Percentiles rank a stretch among this genome's conserved stretches.
phyloP scores from a whole-genome alignment of 1,140 invertebrate species.

The Drosophila virilis region DNA sequence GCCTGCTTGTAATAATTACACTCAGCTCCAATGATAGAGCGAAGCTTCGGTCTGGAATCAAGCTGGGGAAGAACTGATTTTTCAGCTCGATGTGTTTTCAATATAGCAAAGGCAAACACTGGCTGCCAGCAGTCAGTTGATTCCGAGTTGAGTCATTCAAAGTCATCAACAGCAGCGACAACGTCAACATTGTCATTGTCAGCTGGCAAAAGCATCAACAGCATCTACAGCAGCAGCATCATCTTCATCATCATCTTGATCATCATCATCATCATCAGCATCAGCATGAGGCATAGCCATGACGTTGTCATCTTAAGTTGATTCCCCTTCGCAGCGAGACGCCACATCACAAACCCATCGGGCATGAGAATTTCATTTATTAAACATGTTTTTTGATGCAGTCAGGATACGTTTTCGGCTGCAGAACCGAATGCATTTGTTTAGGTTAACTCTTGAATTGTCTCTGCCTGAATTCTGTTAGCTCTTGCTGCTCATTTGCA shows the following conservation, averaged over 20 bases:
- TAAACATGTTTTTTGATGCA: slow-evolving; percentile 66
- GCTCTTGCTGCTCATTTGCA: slow-evolving; percentile 2
- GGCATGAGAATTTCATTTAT: slow-evolving; percentile 77
- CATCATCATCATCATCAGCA: slow-evolving; percentile 33
- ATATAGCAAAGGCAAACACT: slow-evolving; percentile 9
- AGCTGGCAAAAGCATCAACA: slow-evolving; percentile 7
- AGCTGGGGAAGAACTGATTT: slow-evolving; percentile 19
- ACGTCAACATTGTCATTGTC: slow-evolving; percentile 45
- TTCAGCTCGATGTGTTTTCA: slow-evolving; percentile 41
- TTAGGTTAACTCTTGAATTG: neutral
- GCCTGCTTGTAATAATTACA: slow-evolving; percentile 51
- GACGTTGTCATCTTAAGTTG: slow-evolving; percentile 44
- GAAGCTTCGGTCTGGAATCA: neutral
- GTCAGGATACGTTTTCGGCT: slow-evolving; percentile 42
- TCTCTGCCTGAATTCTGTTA: slow-evolving; percentile 2
- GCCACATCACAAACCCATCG: slow-evolving; percentile 59
- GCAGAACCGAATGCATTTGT: slow-evolving; percentile 20
- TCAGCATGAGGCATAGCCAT: slow-evolving; percentile 22
- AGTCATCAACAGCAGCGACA: slow-evolving; percentile 60
- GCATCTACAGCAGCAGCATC: slow-evolving; percentile 6
- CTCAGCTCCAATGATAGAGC: slow-evolving; percentile 31
- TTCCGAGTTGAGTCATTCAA: slow-evolving; percentile 65
- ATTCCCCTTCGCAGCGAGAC: slow-evolving; percentile 47
- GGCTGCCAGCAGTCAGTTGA: neutral
- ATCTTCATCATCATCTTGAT: slow-evolving; percentile 10